A percentile compares a stretch with the other conserved stretches of the same genome.
These are phyloP conservation scores for Phocoena phocoena DNA, from an alignment of 2,113 vertebrate species.

Conservation along the genomic window DNA sequence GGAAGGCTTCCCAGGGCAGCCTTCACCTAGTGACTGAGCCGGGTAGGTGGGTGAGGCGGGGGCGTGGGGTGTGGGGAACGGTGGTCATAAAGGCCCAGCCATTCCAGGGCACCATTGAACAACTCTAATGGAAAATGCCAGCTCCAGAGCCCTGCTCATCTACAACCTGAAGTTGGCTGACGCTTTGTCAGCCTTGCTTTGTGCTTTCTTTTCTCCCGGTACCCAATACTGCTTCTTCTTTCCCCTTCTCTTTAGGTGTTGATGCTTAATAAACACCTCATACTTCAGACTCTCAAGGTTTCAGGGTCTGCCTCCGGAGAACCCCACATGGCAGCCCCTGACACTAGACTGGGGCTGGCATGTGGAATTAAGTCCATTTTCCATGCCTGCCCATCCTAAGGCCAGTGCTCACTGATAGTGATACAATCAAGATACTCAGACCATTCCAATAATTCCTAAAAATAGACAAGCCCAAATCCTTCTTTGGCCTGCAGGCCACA, in stretches of 20 bases:
- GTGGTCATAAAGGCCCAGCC: neutral
- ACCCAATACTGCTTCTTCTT: neutral
- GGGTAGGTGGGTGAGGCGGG: neutral
- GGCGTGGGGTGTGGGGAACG: too few species aligned
- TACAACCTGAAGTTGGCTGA: neutral
- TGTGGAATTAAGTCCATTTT: neutral
- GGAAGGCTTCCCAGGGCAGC: neutral
- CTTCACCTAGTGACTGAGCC: neutral
- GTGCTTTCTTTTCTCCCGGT: neutral
- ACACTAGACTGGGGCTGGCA: neutral
- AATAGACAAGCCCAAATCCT: neutral
- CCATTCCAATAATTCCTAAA: neutral
- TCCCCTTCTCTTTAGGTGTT: neutral
- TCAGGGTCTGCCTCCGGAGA: neutral
- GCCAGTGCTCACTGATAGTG: neutral
- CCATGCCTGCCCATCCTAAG: neutral
- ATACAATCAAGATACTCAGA: neutral
- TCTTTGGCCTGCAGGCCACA: neutral
- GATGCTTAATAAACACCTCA: neutral
- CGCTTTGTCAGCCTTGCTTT: neutral
- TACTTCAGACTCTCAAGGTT: neutral
- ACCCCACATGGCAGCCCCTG: neutral
- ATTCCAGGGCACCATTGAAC: neutral
- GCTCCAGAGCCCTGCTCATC: neutral
- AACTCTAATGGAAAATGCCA: neutral